Evolutionary conservation across 1,140 invertebrate species (phyloP), one percentile per base, ranked within the genome.

Genomic region (Temnothorax nylanderi): DNA sequence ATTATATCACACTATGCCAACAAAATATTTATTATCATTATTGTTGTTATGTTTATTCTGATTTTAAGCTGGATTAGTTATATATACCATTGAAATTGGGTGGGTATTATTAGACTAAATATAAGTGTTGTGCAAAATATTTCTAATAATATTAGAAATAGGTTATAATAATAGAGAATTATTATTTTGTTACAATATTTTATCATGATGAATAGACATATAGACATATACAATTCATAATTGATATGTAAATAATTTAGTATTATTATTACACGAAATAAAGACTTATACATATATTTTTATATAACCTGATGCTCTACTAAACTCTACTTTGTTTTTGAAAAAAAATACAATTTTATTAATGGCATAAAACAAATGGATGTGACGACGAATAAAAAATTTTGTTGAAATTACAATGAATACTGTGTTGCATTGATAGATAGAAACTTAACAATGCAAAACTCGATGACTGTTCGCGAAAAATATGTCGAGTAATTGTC

Each of bases 171-270:
- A 44, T 2, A n/a, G 8, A 7, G n/a, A 56, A 56, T 21, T 18
- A 41, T 41, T 34, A n/a, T 65, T 49, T 72, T 72, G 26, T 72
- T 34, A 51, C 26, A 72, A 32, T 72, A 49, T 71, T 71, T 49
- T 49, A 18, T 32, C n/a, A 32, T 32, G 49, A 49, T 49, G 26
- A 5, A 18, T 34, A 34, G 10, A 51, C 8, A 26, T 69, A 26
- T 26, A 26, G 0, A 26, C 1, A 26, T 26, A 26, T 7, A 21
- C 26, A 47, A 44, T 47, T 44, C n/a, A 16, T 11, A 49, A 49
- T 72, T n/a, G 47, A 75, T 10, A 6, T 54, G 11, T 6, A 75
- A 37, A 18, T 21, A 72, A 56, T 37, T 64, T 13, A 51, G 2
- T 51, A n/a, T 0, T 8, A 72, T 32, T 16, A 32, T 47, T 44